A percentile compares a stretch with the other conserved stretches of the same genome.
phyloP scores from a whole-genome alignment of 2,797 vertebrate species.

The Thalassophryne amazonica region DNA sequence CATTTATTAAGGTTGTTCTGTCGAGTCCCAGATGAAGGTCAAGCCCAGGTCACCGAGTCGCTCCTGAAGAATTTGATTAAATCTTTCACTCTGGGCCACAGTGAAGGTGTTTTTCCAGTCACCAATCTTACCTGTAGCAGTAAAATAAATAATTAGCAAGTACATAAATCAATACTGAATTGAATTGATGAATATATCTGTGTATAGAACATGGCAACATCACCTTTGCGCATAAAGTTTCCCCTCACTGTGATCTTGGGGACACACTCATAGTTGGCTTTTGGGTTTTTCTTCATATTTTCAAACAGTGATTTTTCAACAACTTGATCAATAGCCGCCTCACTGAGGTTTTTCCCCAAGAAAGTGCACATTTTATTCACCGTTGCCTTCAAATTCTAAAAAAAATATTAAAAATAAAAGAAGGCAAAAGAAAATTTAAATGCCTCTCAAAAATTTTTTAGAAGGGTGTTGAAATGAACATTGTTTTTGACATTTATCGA shows the following conservation, averaged over 20 bases:
- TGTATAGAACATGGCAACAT: no score
- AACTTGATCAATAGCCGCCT: conserved; percentile 23
- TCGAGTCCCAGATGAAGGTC: conserved; percentile 37
- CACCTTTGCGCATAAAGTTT: conserved; percentile 55
- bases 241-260: conserved; percentile 22
- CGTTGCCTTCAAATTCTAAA: conserved; percentile 53
- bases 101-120: conserved; percentile 58
- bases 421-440: background rate
- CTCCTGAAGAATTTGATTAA: conserved; percentile 40
- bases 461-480: background rate
- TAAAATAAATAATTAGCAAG: background rate
- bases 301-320: conserved; percentile 58
- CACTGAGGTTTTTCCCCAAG: conserved; percentile 45
- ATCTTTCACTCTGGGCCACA: conserved; percentile 48
- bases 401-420: background rate
- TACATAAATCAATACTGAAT: background rate
- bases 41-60: conserved; percentile 27
- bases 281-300: conserved; percentile 59
- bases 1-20: no score
- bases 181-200: background rate
- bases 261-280: conserved; percentile 54
- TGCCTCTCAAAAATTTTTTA: fast-evolving
- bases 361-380: conserved; percentile 60
- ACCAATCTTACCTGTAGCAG: conserved; percentile 24
- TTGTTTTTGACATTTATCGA: no score